phyloP scores from a whole-genome alignment of 2,888 invertebrate genomes.

The Melipona beecheii region DNA sequence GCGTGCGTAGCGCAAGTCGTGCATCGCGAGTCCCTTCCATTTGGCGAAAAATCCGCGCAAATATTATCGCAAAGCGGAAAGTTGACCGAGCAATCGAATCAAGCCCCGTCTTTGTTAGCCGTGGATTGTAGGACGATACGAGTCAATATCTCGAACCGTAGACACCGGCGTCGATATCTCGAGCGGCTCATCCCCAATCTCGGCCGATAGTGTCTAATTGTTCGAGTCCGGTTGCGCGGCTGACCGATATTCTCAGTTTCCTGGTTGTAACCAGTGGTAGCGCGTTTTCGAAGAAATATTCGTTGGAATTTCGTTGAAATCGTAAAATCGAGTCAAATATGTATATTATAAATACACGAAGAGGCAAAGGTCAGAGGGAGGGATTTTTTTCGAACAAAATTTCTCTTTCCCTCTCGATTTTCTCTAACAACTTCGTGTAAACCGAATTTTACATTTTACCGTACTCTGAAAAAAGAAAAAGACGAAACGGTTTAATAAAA shows the following conservation, averaged over 20 bases:
- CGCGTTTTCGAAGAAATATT: no score
- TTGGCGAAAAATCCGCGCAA: neutral
- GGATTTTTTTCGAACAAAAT: no score
- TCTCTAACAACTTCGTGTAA: no score
- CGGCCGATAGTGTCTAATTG: neutral
- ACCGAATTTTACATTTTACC: no score
- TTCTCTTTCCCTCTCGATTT: no score
- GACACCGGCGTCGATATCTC: neutral
- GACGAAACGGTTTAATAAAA: neutral
- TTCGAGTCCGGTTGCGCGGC: constrained; percentile 2
- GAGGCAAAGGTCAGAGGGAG: no score
- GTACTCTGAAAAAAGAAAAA: no score
- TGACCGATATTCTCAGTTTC: neutral
- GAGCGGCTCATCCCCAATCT: constrained; percentile 9
- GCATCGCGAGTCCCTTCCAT: neutral
- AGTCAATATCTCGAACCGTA: neutral
- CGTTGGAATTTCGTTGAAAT: no score
- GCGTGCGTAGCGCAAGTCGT: neutral
- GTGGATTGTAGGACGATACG: neutral
- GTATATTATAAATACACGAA: no score
- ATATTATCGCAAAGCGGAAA: neutral
- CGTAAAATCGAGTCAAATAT: no score
- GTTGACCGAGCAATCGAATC: no score
- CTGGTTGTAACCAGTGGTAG: neutral
- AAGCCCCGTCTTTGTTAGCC: no score